A percentile compares a stretch with the other conserved stretches of the same genome.
phyloP scores from a whole-genome alignment of 2,797 vertebrate species.

The Danio kyathit region DNA sequence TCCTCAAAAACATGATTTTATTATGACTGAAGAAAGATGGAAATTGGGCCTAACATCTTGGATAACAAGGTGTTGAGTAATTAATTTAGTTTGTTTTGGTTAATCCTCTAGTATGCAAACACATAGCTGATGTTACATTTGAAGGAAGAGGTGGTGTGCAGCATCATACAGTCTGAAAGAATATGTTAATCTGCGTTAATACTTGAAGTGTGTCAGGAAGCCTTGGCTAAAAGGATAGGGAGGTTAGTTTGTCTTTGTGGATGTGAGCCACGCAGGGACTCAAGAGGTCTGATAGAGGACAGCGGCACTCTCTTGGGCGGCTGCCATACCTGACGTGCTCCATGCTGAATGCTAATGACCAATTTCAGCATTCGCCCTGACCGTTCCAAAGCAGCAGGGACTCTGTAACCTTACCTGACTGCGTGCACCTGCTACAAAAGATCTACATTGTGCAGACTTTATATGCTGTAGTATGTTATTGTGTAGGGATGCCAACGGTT shows the following conservation, averaged over 20 bases:
- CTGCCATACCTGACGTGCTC: constrained; percentile 52
- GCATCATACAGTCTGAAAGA: not conserved
- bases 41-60: too few relatives aligned
- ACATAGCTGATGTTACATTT: not conserved
- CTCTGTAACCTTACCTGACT: constrained; percentile 25
- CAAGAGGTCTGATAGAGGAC: constrained; percentile 51
- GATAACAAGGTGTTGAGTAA: too few relatives aligned
- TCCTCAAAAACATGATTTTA: too few relatives aligned
- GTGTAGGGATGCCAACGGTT: not conserved
- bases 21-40: too few relatives aligned
- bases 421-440: not conserved
- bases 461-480: not conserved
- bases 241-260: constrained; percentile 18
- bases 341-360: constrained; percentile 42
- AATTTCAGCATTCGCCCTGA: constrained; percentile 20
- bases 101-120: too few relatives aligned
- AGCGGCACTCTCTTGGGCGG: constrained; percentile 28
- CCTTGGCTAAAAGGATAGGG: not conserved
- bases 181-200: not conserved
- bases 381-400: constrained; percentile 2
- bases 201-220: not conserved
- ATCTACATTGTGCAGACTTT: not conserved
- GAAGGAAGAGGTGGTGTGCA: not conserved
- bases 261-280: constrained; percentile 25
- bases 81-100: too few relatives aligned